Percentiles rank a stretch among this genome's conserved stretches.
These are phyloP conservation scores for Camponotus vicinus DNA, from an alignment of 1,140 invertebrate genomes.

Conservation along the genomic window DNA sequence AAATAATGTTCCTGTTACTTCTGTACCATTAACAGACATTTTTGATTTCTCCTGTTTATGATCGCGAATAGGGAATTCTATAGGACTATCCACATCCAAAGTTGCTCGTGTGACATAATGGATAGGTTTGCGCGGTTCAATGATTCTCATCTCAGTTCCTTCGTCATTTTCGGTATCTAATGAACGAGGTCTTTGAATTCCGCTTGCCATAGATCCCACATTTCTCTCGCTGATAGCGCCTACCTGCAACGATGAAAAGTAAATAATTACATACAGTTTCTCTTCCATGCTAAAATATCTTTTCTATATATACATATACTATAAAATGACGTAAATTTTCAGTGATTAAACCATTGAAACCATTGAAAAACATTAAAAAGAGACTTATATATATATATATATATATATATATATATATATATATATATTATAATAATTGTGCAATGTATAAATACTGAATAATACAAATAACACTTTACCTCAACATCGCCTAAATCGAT, in stretches of 20 bases:
- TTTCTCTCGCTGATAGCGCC: slow-evolving; percentile 76
- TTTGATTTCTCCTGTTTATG: slow-evolving; percentile 81
- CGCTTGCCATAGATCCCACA: slow-evolving; percentile 74
- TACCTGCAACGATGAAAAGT: slow-evolving; percentile 69
- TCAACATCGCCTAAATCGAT: slow-evolving; percentile 83
- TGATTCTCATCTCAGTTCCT: slow-evolving; percentile 85
- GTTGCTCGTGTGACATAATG: slow-evolving; percentile 88
- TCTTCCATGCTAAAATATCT: not conserved
- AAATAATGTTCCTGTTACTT: slow-evolving; percentile 79
- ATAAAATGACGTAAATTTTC: slow-evolving; percentile 19
- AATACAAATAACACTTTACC: slow-evolving; percentile 72
- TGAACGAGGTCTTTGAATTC: slow-evolving; percentile 79
- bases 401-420: no score
- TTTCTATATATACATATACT: not conserved
- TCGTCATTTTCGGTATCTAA: slow-evolving; percentile 81
- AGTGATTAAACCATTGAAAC: not conserved
- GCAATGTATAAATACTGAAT: not conserved
- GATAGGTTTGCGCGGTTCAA: slow-evolving; percentile 79
- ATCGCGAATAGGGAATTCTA: slow-evolving; percentile 83
- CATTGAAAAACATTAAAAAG: not conserved
- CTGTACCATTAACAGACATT: slow-evolving; percentile 81
- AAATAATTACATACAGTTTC: not conserved
- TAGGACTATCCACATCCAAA: slow-evolving; percentile 82
- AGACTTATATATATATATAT: not conserved
- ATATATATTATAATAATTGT: no score